A percentile compares a stretch with the other conserved stretches of the same genome.
phyloP scores from a whole-genome alignment of 2,888 invertebrate genomes.

The Morinoia aosen region DNA sequence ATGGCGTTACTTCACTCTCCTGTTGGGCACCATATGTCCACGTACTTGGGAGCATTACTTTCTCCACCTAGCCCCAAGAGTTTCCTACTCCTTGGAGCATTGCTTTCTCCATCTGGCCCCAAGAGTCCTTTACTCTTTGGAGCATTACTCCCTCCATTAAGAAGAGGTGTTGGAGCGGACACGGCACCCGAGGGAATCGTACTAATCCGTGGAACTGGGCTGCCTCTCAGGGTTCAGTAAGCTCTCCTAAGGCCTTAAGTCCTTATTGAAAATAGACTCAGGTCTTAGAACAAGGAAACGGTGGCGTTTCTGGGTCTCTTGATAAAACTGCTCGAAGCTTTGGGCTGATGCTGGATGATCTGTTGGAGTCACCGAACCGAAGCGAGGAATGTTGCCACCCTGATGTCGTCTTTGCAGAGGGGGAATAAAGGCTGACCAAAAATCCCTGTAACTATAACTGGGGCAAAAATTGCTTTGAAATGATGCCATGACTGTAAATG shows the following conservation, averaged over 20 bases:
- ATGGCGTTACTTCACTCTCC: too few relatives aligned
- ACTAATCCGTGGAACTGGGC: conserved; percentile 34
- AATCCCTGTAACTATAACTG: background rate
- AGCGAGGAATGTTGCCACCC: background rate
- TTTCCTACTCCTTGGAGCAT: background rate
- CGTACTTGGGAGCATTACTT: background rate
- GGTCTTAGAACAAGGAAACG: conserved; percentile 31
- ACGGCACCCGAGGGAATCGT: conserved; percentile 26
- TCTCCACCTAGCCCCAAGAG: background rate
- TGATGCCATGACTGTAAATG: background rate
- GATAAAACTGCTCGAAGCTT: conserved; percentile 13
- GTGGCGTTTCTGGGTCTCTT: background rate
- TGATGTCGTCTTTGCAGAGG: background rate
- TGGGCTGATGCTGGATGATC: background rate
- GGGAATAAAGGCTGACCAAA: background rate
- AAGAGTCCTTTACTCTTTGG: background rate
- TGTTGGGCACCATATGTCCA: too few relatives aligned
- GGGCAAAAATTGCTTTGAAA: background rate
- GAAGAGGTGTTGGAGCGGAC: conserved; percentile 33
- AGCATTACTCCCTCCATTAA: conserved; percentile 21
- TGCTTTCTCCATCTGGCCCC: background rate
- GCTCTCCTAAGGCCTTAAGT: conserved; percentile 27
- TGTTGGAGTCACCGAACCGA: background rate
- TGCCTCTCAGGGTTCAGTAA: conserved; percentile 48
- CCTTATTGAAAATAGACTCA: conserved; percentile 50